These are phyloP conservation scores for Drosophila kurseongensis DNA, from an alignment of 1,140 invertebrate genomes.

Conservation along the genomic window DNA sequence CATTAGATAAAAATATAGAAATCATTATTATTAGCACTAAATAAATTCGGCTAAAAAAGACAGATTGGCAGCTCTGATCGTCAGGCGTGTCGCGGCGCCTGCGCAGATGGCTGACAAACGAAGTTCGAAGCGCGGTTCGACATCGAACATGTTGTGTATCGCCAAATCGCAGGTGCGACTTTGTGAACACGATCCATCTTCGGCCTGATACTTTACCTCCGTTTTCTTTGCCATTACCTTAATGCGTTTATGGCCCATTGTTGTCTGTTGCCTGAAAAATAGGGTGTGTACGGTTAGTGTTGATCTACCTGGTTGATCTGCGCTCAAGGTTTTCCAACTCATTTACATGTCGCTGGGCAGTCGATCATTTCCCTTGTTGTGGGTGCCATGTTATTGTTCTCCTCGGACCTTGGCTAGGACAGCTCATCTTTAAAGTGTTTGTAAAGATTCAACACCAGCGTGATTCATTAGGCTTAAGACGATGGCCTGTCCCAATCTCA, in stretches of 20 bases:
- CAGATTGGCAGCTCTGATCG: conserved; percentile 5
- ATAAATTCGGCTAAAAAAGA: background rate
- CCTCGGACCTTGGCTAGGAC: conserved; percentile 27
- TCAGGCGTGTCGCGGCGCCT: conserved; percentile 17
- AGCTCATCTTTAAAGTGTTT: conserved; percentile 2
- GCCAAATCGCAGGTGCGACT: conserved; percentile 27
- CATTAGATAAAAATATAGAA: too few relatives aligned
- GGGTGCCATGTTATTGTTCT: conserved; percentile 17
- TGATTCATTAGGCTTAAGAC: conserved; percentile 19
- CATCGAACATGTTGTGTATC: conserved; percentile 24
- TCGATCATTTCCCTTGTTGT: conserved; percentile 22
- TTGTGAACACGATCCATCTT: conserved; percentile 11
- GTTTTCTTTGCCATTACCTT: conserved; percentile 43
- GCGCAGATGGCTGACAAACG: conserved; percentile 14
- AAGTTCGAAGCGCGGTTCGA: background rate
- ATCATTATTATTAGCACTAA: too few relatives aligned
- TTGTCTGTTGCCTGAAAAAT: conserved; percentile 34
- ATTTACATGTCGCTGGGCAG: conserved; percentile 45
- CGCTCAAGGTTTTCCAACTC: conserved; percentile 64
- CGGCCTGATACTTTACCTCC: conserved; percentile 1
- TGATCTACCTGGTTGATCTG: conserved; percentile 43
- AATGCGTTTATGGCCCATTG: conserved; percentile 70
- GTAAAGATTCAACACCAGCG: background rate
- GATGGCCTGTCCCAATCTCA: conserved; percentile 4
- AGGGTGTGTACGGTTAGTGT: conserved; percentile 45